These are phyloP conservation scores for Syngnathus acus DNA, from an alignment of 2,797 vertebrate species.

Conservation along the genomic window DNA sequence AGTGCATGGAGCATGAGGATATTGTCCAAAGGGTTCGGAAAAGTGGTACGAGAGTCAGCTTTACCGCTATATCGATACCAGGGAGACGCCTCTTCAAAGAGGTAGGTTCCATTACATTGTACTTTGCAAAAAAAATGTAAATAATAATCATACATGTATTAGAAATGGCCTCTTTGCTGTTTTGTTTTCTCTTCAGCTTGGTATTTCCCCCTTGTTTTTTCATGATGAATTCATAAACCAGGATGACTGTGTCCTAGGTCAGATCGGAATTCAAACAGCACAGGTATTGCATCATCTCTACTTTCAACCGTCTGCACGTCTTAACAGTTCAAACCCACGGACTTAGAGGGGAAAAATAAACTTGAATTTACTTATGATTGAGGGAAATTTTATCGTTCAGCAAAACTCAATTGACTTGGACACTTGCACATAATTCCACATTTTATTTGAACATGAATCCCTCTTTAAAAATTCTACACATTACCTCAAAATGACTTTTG, in stretches of 20 bases:
- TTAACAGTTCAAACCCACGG: neutral
- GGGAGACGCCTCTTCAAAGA: conserved; percentile 76
- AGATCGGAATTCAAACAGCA: conserved; percentile 29
- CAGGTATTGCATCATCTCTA: conserved; percentile 52
- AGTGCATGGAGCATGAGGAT: conserved; percentile 76
- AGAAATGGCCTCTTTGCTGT: neutral
- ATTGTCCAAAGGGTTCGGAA: conserved; percentile 75
- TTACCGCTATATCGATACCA: conserved; percentile 72
- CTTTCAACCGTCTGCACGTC: neutral
- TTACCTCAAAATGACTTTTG: no score
- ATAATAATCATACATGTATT: neutral
- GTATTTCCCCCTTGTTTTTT: conserved; percentile 66
- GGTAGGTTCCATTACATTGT: conserved; percentile 49
- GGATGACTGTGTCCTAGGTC: conserved; percentile 13
- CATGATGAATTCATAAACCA: conserved; percentile 30
- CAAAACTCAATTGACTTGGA: no score
- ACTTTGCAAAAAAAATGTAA: neutral
- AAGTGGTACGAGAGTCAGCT: conserved; percentile 63
- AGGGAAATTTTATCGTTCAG: no score
- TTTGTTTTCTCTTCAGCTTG: conserved; percentile 48
- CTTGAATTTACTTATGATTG: no score
- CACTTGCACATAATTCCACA: no score
- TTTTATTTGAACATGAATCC: no score
- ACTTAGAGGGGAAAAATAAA: neutral
- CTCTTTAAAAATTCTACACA: no score